Conservation (phyloP, 2,797 vertebrate species). For the Prunella strophiata region DNA sequence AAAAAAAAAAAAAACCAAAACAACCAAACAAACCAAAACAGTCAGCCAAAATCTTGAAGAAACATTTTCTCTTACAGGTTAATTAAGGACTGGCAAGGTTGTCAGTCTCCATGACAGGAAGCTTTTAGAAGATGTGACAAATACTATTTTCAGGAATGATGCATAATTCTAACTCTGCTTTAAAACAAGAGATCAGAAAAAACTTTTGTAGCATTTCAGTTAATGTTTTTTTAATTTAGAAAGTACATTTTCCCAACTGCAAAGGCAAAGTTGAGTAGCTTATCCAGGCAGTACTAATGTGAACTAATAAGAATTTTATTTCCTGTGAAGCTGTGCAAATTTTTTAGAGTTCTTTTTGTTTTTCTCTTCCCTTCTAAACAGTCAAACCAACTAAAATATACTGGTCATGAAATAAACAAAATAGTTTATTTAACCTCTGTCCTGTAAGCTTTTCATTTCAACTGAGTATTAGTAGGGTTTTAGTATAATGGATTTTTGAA, state of each 20-base stretch:
- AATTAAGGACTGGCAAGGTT: neutral
- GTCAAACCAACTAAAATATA: neutral
- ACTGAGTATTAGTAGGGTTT: slow-evolving; percentile 4
- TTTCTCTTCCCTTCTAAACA: neutral
- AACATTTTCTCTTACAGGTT: neutral
- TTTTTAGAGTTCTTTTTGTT: neutral
- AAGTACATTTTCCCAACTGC: neutral
- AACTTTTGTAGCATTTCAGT: neutral
- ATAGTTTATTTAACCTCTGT: slow-evolving; percentile 35
- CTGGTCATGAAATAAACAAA: slow-evolving; percentile 22
- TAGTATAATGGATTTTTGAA: slow-evolving; percentile 38
- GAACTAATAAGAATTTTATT: neutral
- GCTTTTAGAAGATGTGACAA: neutral
- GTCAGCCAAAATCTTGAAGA: neutral
- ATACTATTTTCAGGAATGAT: neutral
- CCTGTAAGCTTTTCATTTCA: slow-evolving; percentile 19
- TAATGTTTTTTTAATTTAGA: neutral
- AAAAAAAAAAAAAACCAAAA: neutral
- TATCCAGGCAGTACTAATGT: neutral
- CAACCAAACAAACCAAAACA: neutral
- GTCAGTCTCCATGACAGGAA: neutral
- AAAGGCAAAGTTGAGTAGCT: neutral
- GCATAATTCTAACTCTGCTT: neutral
- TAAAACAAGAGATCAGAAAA: neutral
- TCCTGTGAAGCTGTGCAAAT: slow-evolving; percentile 15